Evolutionary conservation across 2,113 vertebrate genomes (phyloP).

Genomic region (Noturus placidus): DNA sequence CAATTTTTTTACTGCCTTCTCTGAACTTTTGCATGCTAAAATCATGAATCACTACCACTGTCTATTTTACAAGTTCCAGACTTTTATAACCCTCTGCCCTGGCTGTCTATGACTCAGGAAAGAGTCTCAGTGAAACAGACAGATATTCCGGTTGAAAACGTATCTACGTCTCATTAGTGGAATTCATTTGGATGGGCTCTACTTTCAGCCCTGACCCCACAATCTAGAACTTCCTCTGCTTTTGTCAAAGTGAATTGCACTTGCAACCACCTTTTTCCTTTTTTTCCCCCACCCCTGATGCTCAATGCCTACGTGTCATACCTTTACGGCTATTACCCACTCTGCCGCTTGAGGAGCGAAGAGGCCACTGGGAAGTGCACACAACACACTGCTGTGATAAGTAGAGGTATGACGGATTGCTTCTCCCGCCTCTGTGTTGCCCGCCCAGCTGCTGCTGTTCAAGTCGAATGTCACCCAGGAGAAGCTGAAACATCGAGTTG

Average conservation of each 20-base stretch:
- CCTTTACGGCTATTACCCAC: slow-evolving; percentile 64
- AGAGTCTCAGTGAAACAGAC: not conserved
- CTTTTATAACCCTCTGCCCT: not conserved
- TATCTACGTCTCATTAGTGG: slow-evolving; percentile 3
- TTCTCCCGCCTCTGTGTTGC: slow-evolving; percentile 51
- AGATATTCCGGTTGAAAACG: not conserved
- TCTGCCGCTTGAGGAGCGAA: slow-evolving; percentile 55
- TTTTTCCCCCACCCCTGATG: slow-evolving; percentile 30
- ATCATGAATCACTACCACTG: not conserved
- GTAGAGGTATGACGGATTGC: slow-evolving; percentile 62
- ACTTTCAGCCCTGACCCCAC: slow-evolving; percentile 2
- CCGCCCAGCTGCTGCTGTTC: slow-evolving; percentile 62
- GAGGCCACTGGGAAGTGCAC: slow-evolving; percentile 65
- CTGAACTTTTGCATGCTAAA: not conserved
- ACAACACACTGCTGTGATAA: slow-evolving; percentile 65
- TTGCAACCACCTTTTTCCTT: not conserved
- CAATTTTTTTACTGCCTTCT: not conserved
- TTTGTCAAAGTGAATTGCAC: slow-evolving; percentile 42
- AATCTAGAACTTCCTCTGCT: slow-evolving; percentile 19
- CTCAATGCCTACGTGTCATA: slow-evolving; percentile 57
- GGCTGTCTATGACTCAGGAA: not conserved
- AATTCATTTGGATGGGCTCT: slow-evolving; percentile 7
- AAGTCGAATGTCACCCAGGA: slow-evolving; percentile 75
- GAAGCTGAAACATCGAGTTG: slow-evolving; percentile 73
- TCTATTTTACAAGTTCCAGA: not conserved